Evolutionary conservation across 2,888 invertebrate genomes (phyloP).

Genomic region (Branchipolynoe longqiensis): DNA sequence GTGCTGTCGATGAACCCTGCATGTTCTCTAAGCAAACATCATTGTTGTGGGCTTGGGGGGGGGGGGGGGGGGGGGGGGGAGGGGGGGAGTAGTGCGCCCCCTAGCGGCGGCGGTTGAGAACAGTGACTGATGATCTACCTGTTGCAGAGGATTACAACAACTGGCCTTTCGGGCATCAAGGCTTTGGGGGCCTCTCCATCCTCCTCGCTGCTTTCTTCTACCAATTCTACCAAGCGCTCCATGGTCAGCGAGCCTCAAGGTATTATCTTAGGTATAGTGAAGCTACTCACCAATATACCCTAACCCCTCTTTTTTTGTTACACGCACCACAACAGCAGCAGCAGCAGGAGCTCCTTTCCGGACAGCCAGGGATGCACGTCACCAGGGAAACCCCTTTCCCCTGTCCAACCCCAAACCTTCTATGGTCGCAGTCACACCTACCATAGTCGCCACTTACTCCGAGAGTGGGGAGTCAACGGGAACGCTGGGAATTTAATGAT

Average conservation of each 20-base stretch:
- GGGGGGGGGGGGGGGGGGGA: too few relatives aligned
- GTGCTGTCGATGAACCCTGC: too few relatives aligned
- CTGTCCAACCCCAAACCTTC: neutral
- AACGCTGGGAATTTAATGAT: too few relatives aligned
- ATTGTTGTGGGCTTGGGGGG: too few relatives aligned
- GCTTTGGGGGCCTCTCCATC: slow-evolving; percentile 22
- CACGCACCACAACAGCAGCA: too few relatives aligned
- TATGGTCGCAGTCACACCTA: neutral
- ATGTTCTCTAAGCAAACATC: too few relatives aligned
- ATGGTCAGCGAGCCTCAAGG: slow-evolving; percentile 55
- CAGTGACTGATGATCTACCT: slow-evolving; percentile 48
- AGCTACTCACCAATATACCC: slow-evolving; percentile 53
- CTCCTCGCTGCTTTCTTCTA: slow-evolving; percentile 12
- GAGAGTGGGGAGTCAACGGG: too few relatives aligned
- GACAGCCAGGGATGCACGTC: too few relatives aligned
- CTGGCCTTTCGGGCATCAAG: slow-evolving; percentile 24
- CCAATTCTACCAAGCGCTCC: slow-evolving; percentile 10
- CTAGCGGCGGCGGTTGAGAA: neutral
- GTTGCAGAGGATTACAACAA: slow-evolving; percentile 51
- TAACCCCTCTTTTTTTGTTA: slow-evolving; percentile 37
- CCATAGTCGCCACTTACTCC: too few relatives aligned
- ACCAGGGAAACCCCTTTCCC: slow-evolving; percentile 5
- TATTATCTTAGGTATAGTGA: slow-evolving; percentile 55
- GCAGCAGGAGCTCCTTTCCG: too few relatives aligned
- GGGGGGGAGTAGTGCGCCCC: too few relatives aligned